phyloP scores from a whole-genome alignment of 2,113 vertebrate genomes.

The Hippocampus abdominalis region DNA sequence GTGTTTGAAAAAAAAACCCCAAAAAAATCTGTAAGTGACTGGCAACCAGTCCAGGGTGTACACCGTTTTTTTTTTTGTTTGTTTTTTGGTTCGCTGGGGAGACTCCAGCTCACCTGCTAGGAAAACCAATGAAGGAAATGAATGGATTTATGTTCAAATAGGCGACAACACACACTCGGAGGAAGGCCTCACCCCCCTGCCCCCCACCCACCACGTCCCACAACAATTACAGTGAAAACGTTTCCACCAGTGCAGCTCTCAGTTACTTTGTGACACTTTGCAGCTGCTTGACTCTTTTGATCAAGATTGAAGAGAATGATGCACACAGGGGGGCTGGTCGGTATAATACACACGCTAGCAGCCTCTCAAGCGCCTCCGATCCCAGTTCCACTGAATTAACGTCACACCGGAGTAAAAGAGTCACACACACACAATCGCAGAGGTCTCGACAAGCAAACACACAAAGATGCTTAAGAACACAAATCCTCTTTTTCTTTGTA shows the following conservation, averaged over 20 bases:
- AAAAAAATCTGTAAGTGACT: background rate
- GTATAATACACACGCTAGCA: conserved; percentile 19
- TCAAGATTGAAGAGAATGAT: conserved; percentile 7
- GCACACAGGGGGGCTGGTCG: conserved; percentile 6
- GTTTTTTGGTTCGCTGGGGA: no score
- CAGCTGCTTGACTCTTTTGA: conserved; percentile 15
- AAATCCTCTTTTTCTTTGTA: background rate
- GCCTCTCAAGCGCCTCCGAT: conserved; percentile 7
- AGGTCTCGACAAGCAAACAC: background rate
- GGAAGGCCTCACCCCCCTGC: background rate
- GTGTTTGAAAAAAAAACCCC: conserved; percentile 2
- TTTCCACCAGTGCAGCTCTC: background rate
- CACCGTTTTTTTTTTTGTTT: no score
- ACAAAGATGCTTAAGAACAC: conserved; percentile 1
- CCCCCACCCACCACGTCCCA: no score
- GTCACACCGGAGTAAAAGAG: conserved; percentile 15
- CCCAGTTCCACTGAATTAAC: conserved; percentile 36
- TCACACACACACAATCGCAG: conserved; percentile 7
- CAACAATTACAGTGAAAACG: background rate
- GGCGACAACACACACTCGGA: background rate
- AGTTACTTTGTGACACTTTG: conserved; percentile 17
- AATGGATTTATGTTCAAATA: background rate
- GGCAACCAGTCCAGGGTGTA: no score
- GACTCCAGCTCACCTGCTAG: no score
- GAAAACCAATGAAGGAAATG: no score